Percentiles rank a stretch among this genome's conserved stretches.
phyloP scores from a whole-genome alignment of 2,888 invertebrate species.

The Thysanoteuthis rhombus region DNA sequence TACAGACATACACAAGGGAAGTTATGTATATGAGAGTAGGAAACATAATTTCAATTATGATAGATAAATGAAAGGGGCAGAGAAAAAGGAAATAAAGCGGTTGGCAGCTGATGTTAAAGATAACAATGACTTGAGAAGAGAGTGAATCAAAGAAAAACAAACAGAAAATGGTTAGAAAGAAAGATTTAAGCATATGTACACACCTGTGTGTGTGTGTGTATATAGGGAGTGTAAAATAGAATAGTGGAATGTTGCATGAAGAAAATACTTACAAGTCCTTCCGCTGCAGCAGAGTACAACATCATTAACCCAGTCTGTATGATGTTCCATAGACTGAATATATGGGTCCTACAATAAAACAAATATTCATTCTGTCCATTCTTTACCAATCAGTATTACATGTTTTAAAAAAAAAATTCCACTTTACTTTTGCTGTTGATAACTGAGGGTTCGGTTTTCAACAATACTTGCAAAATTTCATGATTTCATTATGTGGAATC shows the following conservation, averaged over 20 bases:
- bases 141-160: no score
- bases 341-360: conserved; percentile 76
- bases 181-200: neutral
- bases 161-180: neutral
- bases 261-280: conserved; percentile 79
- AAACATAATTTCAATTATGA: neutral
- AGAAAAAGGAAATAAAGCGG: neutral
- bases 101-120: neutral
- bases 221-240: neutral
- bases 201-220: neutral
- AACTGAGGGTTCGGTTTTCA: no score
- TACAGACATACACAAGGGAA: no score
- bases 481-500: no score
- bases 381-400: neutral
- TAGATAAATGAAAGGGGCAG: neutral
- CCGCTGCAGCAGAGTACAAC: conserved; percentile 97
- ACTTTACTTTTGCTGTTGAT: no score
- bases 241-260: neutral
- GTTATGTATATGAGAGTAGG: neutral
- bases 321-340: conserved; percentile 97
- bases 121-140: neutral
- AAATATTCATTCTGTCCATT: neutral
- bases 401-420: no score
- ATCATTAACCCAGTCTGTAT: conserved; percentile 99
- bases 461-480: no score